These are phyloP conservation scores for Alectoris magna DNA, from an alignment of 2,797 vertebrate genomes.

Conservation along the genomic window DNA sequence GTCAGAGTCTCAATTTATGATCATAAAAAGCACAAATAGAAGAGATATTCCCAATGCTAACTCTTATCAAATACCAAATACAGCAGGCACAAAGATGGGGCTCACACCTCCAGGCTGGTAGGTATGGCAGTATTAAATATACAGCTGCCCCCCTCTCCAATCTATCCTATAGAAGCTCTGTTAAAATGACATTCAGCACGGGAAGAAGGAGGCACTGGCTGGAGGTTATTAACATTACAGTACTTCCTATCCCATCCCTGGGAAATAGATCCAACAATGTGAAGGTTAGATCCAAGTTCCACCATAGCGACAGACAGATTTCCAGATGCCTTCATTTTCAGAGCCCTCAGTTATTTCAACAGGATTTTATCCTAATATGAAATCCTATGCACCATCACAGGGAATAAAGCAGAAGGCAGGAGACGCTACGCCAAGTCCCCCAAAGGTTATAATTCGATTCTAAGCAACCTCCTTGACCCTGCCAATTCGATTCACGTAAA, in stretches of 20 bases:
- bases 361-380: not conserved
- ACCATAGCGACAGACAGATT: not conserved
- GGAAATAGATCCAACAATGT: not conserved
- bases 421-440: rapidly evolving
- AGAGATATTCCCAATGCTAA: not conserved
- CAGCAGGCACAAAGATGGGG: not conserved
- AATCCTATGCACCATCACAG: not conserved
- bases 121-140: not conserved
- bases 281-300: not conserved
- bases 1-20: not conserved
- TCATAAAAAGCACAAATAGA: not conserved
- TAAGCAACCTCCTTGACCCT: not conserved
- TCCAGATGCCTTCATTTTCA: not conserved
- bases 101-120: not conserved
- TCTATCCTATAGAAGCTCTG: not conserved
- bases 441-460: not conserved
- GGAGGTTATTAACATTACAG: not conserved
- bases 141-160: not conserved
- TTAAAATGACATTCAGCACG: not conserved
- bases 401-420: not conserved
- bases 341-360: not conserved
- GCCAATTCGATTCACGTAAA: conserved; percentile 48
- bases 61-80: not conserved
- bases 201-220: not conserved
- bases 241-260: not conserved